Evolutionary conservation across 2,888 invertebrate species (phyloP).

Genomic region (Dicyrtoma fusca): DNA sequence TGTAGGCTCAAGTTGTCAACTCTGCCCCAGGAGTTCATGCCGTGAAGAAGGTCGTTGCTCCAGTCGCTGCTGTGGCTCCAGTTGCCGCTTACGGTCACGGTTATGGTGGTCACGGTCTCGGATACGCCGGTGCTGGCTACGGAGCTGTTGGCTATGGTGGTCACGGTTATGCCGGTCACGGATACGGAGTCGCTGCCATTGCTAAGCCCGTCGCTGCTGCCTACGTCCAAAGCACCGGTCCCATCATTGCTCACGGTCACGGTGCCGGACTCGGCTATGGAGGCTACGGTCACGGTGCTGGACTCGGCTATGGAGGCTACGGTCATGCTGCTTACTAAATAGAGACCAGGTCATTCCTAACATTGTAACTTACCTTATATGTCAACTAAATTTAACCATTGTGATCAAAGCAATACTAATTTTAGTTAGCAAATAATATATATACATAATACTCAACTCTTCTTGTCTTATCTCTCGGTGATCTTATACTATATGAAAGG

Average conservation of each 20-base stretch:
- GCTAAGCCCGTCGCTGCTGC: constrained; percentile 18
- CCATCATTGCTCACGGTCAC: too few relatives aligned
- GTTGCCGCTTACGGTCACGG: background rate
- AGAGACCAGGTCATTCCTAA: background rate
- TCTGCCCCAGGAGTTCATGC: constrained; percentile 39
- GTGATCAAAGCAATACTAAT: too few relatives aligned
- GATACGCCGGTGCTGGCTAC: too few relatives aligned
- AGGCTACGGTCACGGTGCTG: background rate
- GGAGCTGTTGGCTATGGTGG: constrained; percentile 2
- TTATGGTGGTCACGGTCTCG: background rate
- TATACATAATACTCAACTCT: too few relatives aligned
- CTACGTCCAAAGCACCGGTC: background rate
- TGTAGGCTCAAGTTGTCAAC: constrained; percentile 38
- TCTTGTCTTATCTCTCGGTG: too few relatives aligned
- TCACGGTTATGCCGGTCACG: constrained; percentile 9
- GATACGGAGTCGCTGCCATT: constrained; percentile 6
- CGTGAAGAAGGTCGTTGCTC: constrained; percentile 30
- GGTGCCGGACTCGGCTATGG: too few relatives aligned
- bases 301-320: background rate
- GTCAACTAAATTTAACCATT: too few relatives aligned
- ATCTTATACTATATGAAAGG: too few relatives aligned
- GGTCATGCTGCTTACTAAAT: constrained; percentile 15
- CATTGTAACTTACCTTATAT: too few relatives aligned
- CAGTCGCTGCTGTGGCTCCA: constrained; percentile 17
- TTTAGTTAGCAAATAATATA: too few relatives aligned